Base-by-base conservation (phyloP, 2,888 invertebrate species). In the Scaptodrosophila latifasciaeformis region DNA sequence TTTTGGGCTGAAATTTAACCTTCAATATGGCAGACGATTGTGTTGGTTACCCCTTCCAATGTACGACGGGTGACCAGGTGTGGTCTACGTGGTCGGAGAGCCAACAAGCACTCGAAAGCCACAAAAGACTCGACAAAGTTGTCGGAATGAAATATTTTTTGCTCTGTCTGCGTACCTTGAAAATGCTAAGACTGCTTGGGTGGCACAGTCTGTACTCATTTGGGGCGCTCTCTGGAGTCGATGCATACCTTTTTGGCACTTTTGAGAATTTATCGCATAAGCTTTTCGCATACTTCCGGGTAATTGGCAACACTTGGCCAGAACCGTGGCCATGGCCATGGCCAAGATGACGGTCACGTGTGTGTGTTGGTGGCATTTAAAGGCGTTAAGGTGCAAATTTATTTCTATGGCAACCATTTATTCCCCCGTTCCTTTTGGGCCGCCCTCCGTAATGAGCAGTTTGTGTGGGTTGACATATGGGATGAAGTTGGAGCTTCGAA, bases 381-480 rank as follows among this genome's bases (percentile, higher is more conserved):
- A 81, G 80, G 81, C 82, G 80, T 77, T 77, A 82, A 81, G 82
- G 82, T 82, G 81, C 69, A 80, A 82, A 81, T 81, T 82, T 82
- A 82, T 82, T 70, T 82, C 62, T 65, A 67, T 60, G 65, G 68
- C n/a, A 74, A 76, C 81, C 82, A 76, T 78, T 81, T n/a, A n/a
- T 70, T 53, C 59, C 49, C 57, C 56, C 56, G 65, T 65, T 54
- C 65, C 39, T 40, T 30, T 10, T 47, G 35, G 12, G 10, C 24
- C 24, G 19, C 54, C 42, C 48, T 21, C 21, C 54, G 75, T 76
- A 81, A 82, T 81, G 82, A 82, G 80, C 82, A 76, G 82, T 77
- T 65, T 68, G 69, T 66, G 69, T 72, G 75, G 66, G 80, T 65
- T 75, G 80, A 70, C 82, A 80, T 75, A 69, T 72, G 82, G 64